phyloP scores from a whole-genome alignment of 1,140 invertebrate species.

The Macrostomum lignano region DNA sequence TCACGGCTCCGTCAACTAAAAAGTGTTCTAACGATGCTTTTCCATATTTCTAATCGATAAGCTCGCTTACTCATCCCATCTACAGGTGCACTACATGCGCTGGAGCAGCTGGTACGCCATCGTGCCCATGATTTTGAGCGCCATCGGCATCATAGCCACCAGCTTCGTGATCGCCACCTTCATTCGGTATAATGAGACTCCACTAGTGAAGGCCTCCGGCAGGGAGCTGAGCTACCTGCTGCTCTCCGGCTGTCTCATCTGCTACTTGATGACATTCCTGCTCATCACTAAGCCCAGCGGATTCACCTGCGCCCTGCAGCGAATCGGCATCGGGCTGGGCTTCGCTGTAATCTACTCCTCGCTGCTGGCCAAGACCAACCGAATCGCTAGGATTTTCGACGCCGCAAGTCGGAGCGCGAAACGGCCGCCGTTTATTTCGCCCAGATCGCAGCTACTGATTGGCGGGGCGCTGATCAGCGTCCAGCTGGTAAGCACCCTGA shows the following conservation, averaged over 20 bases:
- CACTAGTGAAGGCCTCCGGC: constrained; percentile 59
- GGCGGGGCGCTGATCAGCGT: constrained; percentile 8
- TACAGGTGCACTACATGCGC: constrained; percentile 32
- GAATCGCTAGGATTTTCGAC: constrained; percentile 58
- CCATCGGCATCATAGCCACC: constrained; percentile 28
- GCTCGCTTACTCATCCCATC: constrained; percentile 11
- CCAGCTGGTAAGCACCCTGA: constrained; percentile 36
- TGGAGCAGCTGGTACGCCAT: constrained; percentile 30
- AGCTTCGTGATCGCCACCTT: constrained; percentile 13
- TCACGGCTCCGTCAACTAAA: no score
- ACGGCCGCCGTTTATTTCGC: constrained; percentile 10
- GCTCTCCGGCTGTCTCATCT: constrained; percentile 51
- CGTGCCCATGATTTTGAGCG: constrained; percentile 1
- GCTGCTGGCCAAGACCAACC: constrained; percentile 60
- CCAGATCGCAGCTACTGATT: constrained; percentile 10
- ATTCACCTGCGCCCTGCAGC: constrained; percentile 25
- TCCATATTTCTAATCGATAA: constrained; percentile 1
- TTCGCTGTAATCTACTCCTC: constrained; percentile 70
- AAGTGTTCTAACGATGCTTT: constrained; percentile 2
- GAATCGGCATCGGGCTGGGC: constrained; percentile 46
- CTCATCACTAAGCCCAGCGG: constrained; percentile 37
- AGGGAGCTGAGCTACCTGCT: constrained; percentile 59
- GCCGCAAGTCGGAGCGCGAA: constrained; percentile 31
- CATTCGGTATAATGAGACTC: constrained; percentile 14
- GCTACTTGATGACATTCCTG: constrained; percentile 56